A percentile compares a stretch with the other conserved stretches of the same genome.
phyloP scores from a whole-genome alignment of 1,140 invertebrate genomes.

The Polyergus mexicanus region DNA sequence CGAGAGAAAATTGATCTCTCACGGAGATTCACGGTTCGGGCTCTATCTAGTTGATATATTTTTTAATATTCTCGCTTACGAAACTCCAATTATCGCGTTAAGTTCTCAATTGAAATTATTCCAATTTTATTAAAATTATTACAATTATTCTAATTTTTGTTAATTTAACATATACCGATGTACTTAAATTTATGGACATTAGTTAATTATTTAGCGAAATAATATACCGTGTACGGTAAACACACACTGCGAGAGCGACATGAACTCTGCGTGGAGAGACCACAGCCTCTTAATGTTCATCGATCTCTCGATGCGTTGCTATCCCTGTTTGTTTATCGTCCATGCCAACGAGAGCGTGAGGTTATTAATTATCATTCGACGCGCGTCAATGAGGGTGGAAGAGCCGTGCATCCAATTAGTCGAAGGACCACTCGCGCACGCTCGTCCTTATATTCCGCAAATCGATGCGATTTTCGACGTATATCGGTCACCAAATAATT shows the following conservation, averaged over 20 bases:
- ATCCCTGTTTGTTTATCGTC: slow-evolving; percentile 71
- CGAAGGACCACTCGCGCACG: slow-evolving; percentile 35
- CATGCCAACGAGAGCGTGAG: slow-evolving; percentile 63
- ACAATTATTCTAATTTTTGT: neutral
- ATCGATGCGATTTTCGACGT: slow-evolving; percentile 48
- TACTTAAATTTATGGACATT: neutral
- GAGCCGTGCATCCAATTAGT: slow-evolving; percentile 63
- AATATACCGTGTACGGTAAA: neutral
- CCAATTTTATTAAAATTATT: too few species aligned
- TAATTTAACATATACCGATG: neutral
- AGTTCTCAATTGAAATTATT: slow-evolving; percentile 46
- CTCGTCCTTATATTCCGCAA: slow-evolving; percentile 43
- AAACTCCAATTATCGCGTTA: slow-evolving; percentile 58
- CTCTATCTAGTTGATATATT: slow-evolving; percentile 63
- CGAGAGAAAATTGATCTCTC: slow-evolving; percentile 31
- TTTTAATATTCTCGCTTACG: slow-evolving; percentile 52
- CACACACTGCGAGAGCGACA: slow-evolving; percentile 30
- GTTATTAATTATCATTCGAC: slow-evolving; percentile 78
- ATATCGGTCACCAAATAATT: slow-evolving; percentile 27
- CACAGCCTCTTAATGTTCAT: slow-evolving; percentile 55
- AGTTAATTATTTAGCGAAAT: neutral
- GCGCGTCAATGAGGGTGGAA: slow-evolving; percentile 64
- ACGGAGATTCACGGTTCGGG: slow-evolving; percentile 55
- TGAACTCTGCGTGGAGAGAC: slow-evolving; percentile 36
- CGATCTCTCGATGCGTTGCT: slow-evolving; percentile 62